phyloP scores from a whole-genome alignment of 2,113 vertebrate species.

The Xiphias gladius region DNA sequence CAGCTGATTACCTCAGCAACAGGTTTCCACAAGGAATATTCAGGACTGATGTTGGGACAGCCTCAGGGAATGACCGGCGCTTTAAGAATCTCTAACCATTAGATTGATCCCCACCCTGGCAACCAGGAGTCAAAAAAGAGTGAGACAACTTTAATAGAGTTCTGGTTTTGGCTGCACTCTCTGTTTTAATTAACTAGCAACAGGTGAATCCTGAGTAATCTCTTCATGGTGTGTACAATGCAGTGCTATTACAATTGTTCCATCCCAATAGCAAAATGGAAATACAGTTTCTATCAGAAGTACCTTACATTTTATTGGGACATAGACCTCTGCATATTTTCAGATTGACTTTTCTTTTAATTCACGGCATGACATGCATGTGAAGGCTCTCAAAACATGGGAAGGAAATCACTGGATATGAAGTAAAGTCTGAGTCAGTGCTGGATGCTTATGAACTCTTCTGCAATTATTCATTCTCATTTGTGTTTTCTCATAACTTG shows the following conservation, averaged over 20 bases:
- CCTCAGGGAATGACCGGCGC: conserved; percentile 10
- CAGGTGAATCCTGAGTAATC: conserved; percentile 59
- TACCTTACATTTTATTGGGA: not conserved
- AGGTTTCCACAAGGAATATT: conserved; percentile 43
- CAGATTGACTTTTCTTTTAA: not conserved
- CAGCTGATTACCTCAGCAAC: conserved; percentile 56
- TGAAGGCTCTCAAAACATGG: conserved; percentile 14
- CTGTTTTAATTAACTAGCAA: conserved; percentile 59
- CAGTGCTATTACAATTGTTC: not conserved
- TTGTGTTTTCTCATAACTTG: conserved; percentile 30
- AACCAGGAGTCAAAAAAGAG: conserved; percentile 68
- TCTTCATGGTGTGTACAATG: conserved; percentile 23
- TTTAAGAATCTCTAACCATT: conserved; percentile 34
- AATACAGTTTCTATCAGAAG: not conserved
- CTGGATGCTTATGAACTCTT: conserved; percentile 30
- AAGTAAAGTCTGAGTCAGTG: conserved; percentile 31
- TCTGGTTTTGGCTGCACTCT: conserved; percentile 2
- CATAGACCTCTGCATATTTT: conserved; percentile 11
- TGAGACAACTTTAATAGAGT: conserved; percentile 46
- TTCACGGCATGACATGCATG: conserved; percentile 13
- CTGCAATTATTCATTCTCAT: conserved; percentile 19
- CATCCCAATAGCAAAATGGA: conserved; percentile 19
- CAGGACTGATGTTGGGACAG: conserved; percentile 18
- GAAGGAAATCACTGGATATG: conserved; percentile 16
- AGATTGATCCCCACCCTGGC: conserved; percentile 62